Conservation (phyloP, 2,888 invertebrate species). For the Gisinianus flammeolus region DNA sequence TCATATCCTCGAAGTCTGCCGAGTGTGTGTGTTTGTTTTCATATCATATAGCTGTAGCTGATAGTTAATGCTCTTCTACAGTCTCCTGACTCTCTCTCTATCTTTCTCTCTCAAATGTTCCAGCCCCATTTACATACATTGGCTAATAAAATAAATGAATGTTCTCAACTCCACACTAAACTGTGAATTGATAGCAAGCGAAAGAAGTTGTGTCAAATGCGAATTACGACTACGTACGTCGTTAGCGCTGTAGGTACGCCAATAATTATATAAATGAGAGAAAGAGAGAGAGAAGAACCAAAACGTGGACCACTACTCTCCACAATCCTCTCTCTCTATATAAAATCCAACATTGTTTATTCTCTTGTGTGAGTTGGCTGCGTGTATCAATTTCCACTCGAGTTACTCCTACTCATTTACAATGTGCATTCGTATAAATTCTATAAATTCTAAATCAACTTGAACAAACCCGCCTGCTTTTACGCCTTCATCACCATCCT, state of each 20-base stretch:
- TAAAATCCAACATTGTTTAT: conserved; percentile 14
- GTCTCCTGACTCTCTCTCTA: no score
- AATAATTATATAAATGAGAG: conserved; percentile 30
- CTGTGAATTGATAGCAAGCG: conserved; percentile 5
- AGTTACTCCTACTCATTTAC: conserved; percentile 29
- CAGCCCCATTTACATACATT: not conserved
- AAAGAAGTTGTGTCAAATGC: conserved; percentile 15
- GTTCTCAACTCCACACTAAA: not conserved
- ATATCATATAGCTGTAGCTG: not conserved
- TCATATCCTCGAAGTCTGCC: no score
- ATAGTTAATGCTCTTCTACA: no score
- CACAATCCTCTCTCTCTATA: no score
- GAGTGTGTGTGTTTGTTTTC: not conserved
- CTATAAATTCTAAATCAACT: conserved; percentile 28
- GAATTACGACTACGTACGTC: conserved; percentile 33
- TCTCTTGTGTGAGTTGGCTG: not conserved
- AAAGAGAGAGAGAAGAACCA: not conserved
- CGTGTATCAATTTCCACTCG: conserved; percentile 27
- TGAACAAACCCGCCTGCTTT: conserved; percentile 12
- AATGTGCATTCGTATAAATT: conserved; percentile 20
- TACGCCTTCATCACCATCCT: conserved; percentile 12
- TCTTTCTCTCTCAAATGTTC: no score
- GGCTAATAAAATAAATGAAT: conserved; percentile 7
- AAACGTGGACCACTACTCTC: not conserved
- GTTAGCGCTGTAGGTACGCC: conserved; percentile 44